Evolutionary conservation across 1,140 invertebrate genomes (phyloP).

Genomic region (Bombus ignitus): DNA sequence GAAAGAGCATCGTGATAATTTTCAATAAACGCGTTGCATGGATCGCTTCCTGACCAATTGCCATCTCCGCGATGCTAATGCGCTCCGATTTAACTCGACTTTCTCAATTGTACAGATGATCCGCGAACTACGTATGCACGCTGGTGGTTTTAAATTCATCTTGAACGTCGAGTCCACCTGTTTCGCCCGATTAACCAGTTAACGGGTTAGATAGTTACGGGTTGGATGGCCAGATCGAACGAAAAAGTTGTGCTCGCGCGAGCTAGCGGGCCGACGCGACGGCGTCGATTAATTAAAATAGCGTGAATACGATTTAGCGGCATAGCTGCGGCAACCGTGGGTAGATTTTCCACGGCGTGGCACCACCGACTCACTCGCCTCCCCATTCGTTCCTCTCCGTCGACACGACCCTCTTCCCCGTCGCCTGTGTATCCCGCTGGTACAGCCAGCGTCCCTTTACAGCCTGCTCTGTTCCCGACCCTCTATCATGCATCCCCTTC

Average conservation of each 20-base stretch:
- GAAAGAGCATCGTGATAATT: background rate
- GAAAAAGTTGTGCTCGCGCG: constrained; percentile 14
- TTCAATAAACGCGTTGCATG: background rate
- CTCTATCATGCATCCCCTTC: constrained; percentile 50
- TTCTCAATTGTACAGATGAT: background rate
- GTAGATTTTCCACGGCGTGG: constrained; percentile 72
- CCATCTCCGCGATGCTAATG: background rate
- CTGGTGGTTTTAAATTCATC: background rate
- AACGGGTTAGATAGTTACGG: background rate
- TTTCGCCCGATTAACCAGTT: background rate
- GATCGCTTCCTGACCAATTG: background rate
- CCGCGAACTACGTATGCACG: background rate
- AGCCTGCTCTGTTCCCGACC: constrained; percentile 50
- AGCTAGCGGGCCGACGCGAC: constrained; percentile 23
- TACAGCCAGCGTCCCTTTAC: constrained; percentile 46
- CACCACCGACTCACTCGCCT: constrained; percentile 31
- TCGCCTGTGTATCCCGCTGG: constrained; percentile 47
- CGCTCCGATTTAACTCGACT: background rate
- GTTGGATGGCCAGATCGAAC: background rate
- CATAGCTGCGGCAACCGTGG: constrained; percentile 75
- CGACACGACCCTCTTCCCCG: constrained; percentile 31
- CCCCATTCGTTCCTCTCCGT: constrained; percentile 44
- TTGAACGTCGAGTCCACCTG: background rate
- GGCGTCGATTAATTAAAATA: constrained; percentile 80
- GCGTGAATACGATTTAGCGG: constrained; percentile 76